Evolutionary conservation across 2,888 invertebrate species (phyloP), one percentile per base, ranked within the genome.

Genomic region (Cinara cedri): DNA sequence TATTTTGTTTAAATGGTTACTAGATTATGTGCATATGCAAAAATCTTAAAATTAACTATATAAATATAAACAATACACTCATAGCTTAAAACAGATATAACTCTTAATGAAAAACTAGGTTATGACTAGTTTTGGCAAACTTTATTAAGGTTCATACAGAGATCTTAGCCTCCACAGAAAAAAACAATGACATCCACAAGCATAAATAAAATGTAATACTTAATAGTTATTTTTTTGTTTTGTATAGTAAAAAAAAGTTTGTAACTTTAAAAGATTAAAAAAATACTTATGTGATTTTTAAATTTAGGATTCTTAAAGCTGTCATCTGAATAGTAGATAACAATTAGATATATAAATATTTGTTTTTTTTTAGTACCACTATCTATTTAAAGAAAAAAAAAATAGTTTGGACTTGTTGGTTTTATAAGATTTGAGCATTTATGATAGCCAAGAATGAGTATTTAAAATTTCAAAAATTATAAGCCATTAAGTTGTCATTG

Each of bases 91-190:
- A 66, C 19, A 57, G 60, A 60, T 72, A 46, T 34, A 49, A 60
- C 46, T 65, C 66, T 55, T 76, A 76, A 51, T 54, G 55, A 55
- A 76, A 63, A 78, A 78, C 70, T 78, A 78, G 78, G 42, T 78
- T 51, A 70, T 70, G 78, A 78, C 78, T 78, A 78, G 78, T 70
- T 78, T 78, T 70, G 60, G 70, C 78, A 78, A 66, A 70, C 49
- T n/a, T 76, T 68, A 54, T 51, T 34, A 68, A 51, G 60, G 34
- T 78, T 60, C 49, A 68, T 70, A 60, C 66, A 49, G 70, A 78
- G 68, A 78, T 62, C 70, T 62, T 46, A 60, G 65, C 68, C 70
- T 70, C 49, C 26, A 60, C 63, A 34, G 42, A 54, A 46, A 72
- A 57, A 71, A 44, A 57, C 46, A 68, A 78, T 49, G 57, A 60